Percentiles rank a stretch among this genome's conserved stretches.
Conservation (phyloP, 1,140 invertebrate species). For the Arctopsyche grandis region DNA sequence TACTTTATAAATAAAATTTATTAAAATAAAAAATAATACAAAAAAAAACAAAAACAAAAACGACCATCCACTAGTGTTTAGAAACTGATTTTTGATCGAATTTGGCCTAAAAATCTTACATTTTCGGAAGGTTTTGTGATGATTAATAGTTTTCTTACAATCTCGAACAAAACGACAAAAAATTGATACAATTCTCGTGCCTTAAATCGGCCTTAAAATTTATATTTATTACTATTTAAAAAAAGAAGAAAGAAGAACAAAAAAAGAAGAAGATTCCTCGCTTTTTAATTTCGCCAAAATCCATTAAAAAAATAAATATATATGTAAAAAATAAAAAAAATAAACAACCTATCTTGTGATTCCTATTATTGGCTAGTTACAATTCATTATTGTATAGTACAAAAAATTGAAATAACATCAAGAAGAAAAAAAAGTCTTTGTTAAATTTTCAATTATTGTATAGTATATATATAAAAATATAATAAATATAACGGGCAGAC, state of each 20-base stretch:
- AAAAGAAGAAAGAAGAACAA: constrained; percentile 43
- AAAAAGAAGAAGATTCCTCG: constrained; percentile 40
- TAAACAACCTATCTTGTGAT: constrained; percentile 31
- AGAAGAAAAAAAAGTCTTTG: constrained; percentile 23
- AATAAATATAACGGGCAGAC: constrained; percentile 32
- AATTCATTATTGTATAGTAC: constrained; percentile 43
- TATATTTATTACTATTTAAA: constrained; percentile 53
- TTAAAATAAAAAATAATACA: constrained; percentile 9
- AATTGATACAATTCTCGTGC: constrained; percentile 51
- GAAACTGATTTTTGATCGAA: constrained; percentile 40
- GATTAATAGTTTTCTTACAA: constrained; percentile 34
- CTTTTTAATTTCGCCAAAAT: constrained; percentile 36
- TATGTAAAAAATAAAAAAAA: constrained; percentile 10
- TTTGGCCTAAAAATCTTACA: constrained; percentile 50
- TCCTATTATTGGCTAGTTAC: constrained; percentile 37
- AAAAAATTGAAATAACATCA: constrained; percentile 33
- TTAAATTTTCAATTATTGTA: constrained; percentile 44
- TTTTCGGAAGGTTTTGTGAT: constrained; percentile 38
- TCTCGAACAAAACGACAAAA: constrained; percentile 29
- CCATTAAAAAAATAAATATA: constrained; percentile 17
- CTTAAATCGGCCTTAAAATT: constrained; percentile 56
- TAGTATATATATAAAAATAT: constrained; percentile 38
- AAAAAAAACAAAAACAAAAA: constrained; percentile 44
- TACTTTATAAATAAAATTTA: constrained; percentile 46
- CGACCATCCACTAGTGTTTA: constrained; percentile 51